Conservation (phyloP, 2,797 vertebrate genomes). For the Alca torda region DNA sequence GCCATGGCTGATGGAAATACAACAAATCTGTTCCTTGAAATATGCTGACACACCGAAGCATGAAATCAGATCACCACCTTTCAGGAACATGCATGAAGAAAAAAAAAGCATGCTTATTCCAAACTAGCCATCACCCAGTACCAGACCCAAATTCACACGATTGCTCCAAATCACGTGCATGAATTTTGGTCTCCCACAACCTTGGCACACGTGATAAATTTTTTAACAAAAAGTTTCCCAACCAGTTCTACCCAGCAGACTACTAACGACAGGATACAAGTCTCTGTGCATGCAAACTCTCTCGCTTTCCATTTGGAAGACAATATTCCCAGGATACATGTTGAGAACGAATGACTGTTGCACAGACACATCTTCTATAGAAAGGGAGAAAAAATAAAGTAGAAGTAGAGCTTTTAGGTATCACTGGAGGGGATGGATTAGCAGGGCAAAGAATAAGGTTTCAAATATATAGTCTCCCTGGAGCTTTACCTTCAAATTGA, state of each 20-base stretch:
- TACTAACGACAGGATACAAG: background rate
- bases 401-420: background rate
- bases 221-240: background rate
- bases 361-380: background rate
- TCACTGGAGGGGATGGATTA: background rate
- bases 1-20: background rate
- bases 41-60: background rate
- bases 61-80: background rate
- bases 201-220: fast-evolving
- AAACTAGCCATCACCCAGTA: background rate
- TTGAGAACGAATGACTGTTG: background rate
- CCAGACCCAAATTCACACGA: background rate
- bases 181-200: background rate
- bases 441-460: background rate
- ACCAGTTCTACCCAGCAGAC: background rate
- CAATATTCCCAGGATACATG: background rate
- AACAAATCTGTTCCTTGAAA: background rate
- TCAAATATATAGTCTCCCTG: background rate
- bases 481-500: conserved; percentile 14
- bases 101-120: background rate
- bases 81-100: background rate
- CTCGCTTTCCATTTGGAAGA: background rate
- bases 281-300: background rate
- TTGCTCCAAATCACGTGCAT: background rate
- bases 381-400: background rate